Evolutionary conservation across 2,888 invertebrate genomes (phyloP), one percentile per base, ranked within the genome.

Genomic region (Micropterix aruncella): DNA sequence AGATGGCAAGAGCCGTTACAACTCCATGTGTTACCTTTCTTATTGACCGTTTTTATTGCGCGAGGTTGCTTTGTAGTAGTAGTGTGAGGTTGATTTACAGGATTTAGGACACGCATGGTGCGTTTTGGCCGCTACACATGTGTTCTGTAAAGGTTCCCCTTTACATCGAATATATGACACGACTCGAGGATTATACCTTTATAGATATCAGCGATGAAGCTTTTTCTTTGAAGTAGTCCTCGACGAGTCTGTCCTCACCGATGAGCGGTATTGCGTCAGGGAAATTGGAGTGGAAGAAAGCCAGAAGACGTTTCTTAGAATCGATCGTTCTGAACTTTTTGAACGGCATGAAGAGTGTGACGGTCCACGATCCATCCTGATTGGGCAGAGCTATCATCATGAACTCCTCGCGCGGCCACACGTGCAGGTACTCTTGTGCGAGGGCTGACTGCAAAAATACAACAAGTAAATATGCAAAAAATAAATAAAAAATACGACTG

Each of bases 381-480:
- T 99, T 99, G 0, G 99, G 97, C 37, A 99, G 66, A 0, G 95
- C 97, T 50, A 97, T 97, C 87, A 99, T 85, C 93, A 97, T 96
- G 61, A 93, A 97, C 45, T 83, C 78, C 27, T 88, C 86, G 44
- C 97, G 75, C 0, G 97, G 96, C 99, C 97, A 99, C 52, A 99
- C 93, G 63, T 99, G 97, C 37, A 99, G 74, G 58, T 85, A 89
- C 59, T 93, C 89, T 2, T 78, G 68, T 5, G 80, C 80, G 87
- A 99, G 89, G 55, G 82, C 81, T 58, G 82, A 90, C 83, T 90
- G 16, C 18, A 40, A 17, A n/a, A 40, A 3, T 17, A 40, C 16
- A 16, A 16, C n/a, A 40, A 17, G 40, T 40, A 27, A 27, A 27
- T 7, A 27, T 27, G 27, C 27, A 27, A 27, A 27, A 27, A 12